Base-by-base conservation (phyloP, 2,113 vertebrate species). In the Struthio camelus region DNA sequence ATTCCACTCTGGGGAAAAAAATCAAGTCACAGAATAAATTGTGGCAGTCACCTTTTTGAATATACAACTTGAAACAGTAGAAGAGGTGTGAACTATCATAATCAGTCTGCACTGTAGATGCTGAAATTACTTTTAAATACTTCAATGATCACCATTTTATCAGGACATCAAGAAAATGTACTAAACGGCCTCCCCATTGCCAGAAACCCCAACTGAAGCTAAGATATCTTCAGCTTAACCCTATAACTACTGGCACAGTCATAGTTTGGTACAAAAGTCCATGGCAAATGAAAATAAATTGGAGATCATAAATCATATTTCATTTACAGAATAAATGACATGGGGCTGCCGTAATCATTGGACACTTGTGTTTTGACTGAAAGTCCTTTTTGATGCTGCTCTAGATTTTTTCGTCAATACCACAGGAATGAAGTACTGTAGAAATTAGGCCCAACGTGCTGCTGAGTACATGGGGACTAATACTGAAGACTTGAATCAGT, bases 401-500 rank as follows among this genome's bases (percentile, higher is more conserved):
- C 81, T 95, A 64, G 94, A 46, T 42, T 91, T 83, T 95, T 64
- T 61, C 96, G 61, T 92, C 96, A 95, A 89, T 96, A 85, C 93
- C n/a, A 96, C 96, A 84, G 94, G 94, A 96, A 95, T 94, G 94
- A 96, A 95, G 96, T 97, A 58, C 89, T 90, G 46, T 97, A 97
- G 56, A 90, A 95, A 70, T 94, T 97, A 95, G 96, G 94, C 51
- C 92, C 85, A 92, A 88, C 96, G 20, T 95, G 91, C 97, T 90
- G 91, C 94, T 96, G 89, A 96, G 87, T 97, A 86, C 93, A 28
- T 95, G 94, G 93, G 93, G 81, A 96, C 94, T 97, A 97, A 91
- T 96, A 56, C 94, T 95, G 96, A 97, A 96, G 95, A 97, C 96
- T 87, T 76, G 95, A 95, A 96, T 94, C 91, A 28, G 87, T 97